phyloP scores from a whole-genome alignment of 2,797 vertebrate species.

The Siniperca scherzeri region DNA sequence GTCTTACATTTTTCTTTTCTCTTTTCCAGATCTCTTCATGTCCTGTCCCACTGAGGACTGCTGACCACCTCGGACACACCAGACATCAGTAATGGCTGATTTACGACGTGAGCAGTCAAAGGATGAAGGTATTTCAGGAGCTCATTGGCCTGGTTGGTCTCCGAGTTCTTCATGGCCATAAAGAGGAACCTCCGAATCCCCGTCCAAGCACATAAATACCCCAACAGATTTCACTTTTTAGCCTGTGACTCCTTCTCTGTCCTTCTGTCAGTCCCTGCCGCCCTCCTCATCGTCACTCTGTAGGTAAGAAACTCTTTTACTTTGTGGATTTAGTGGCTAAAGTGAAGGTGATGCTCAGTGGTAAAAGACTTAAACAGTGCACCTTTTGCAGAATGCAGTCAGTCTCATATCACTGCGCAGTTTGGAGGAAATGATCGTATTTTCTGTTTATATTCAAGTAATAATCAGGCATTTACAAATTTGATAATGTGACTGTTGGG shows the following conservation, averaged over 20 bases:
- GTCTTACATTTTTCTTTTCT: neutral
- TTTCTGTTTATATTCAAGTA: neutral
- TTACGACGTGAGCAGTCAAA: conserved; percentile 55
- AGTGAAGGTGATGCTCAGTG: neutral
- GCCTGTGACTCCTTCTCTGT: conserved; percentile 41
- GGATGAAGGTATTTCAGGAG: conserved; percentile 70
- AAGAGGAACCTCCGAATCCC: conserved; percentile 40
- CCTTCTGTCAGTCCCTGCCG: conserved; percentile 34
- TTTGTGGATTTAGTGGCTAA: conserved; percentile 8
- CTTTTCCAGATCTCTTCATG: neutral
- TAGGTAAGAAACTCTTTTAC: conserved; percentile 62
- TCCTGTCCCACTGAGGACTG: neutral
- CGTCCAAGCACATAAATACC: conserved; percentile 65
- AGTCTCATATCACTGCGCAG: neutral
- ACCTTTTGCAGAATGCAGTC: neutral
- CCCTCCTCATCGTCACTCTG: conserved; percentile 45
- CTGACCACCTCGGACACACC: conserved; percentile 14
- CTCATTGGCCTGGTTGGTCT: conserved; percentile 41
- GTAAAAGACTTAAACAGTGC: neutral
- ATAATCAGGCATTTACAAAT: neutral
- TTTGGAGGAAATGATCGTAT: neutral
- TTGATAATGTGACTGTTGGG: neutral
- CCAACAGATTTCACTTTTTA: conserved; percentile 9
- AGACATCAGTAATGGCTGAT: conserved; percentile 15
- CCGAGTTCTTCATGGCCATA: conserved; percentile 61